Conservation (phyloP, 2,797 vertebrate genomes). For the Triplophysa yarkandensis region DNA sequence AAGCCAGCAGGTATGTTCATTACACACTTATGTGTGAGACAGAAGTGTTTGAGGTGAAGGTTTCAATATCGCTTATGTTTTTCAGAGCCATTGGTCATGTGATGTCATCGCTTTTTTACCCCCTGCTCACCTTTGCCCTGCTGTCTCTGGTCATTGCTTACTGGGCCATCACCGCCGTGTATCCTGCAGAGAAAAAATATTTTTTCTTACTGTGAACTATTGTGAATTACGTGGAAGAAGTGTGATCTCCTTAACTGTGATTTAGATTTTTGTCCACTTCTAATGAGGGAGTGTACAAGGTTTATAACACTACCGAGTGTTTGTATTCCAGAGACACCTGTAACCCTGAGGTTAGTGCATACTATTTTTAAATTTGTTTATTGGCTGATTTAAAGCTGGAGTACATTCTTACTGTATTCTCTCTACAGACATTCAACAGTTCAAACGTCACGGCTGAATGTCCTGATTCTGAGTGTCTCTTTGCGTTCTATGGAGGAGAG, state of each 20-base stretch:
- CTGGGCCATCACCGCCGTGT: conserved; percentile 94
- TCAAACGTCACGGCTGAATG: conserved; percentile 77
- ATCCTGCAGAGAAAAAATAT: conserved; percentile 76
- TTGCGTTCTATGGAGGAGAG: conserved; percentile 93
- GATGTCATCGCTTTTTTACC: conserved; percentile 90
- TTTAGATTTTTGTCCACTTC: conserved; percentile 93
- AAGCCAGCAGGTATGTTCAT: conserved; percentile 85
- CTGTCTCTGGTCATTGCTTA: conserved; percentile 90
- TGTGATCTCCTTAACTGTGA: conserved; percentile 71
- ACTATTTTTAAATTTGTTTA: too few relatives aligned
- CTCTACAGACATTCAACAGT: conserved; percentile 80
- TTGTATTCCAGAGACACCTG: conserved; percentile 75
- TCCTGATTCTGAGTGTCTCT: conserved; percentile 83
- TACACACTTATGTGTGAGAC: too few relatives aligned
- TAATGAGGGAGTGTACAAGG: conserved; percentile 88
- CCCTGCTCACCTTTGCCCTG: conserved; percentile 88
- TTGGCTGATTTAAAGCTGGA: background rate
- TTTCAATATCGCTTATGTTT: conserved; percentile 11
- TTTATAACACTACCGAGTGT: conserved; percentile 80
- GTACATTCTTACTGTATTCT: conserved; percentile 28
- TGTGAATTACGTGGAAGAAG: too few relatives aligned
- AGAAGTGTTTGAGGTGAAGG: background rate
- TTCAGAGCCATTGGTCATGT: conserved; percentile 87
- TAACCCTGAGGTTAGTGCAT: conserved; percentile 80
- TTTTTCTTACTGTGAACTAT: background rate